phyloP scores from a whole-genome alignment of 2,888 invertebrate species.

The Temnothorax rugatulus region DNA sequence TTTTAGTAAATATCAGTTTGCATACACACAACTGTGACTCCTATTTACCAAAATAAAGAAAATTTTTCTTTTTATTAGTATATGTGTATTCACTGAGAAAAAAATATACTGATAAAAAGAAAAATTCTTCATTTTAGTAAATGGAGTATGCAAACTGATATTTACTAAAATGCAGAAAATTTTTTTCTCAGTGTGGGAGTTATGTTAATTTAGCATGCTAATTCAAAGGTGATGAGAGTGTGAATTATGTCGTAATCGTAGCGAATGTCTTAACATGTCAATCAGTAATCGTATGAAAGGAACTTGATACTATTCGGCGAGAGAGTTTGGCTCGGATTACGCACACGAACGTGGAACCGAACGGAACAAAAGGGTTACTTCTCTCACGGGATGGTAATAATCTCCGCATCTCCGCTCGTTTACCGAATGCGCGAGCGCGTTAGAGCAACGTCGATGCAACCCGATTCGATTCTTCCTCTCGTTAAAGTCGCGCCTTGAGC shows the following conservation, averaged over 20 bases:
- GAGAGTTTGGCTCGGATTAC: background rate
- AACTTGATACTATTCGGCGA: background rate
- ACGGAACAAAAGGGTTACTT: slow-evolving; percentile 23
- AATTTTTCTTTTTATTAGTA: no score
- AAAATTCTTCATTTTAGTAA: no score
- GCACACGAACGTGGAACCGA: background rate
- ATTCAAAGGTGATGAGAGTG: background rate
- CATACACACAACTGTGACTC: no score
- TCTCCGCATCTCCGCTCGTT: slow-evolving; percentile 49
- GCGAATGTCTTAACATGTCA: background rate
- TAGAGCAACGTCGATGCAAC: slow-evolving; percentile 50
- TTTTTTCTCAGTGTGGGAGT: background rate
- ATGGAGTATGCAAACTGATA: no score
- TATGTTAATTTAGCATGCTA: background rate
- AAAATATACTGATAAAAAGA: no score
- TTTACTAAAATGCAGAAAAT: no score
- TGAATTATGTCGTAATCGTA: background rate
- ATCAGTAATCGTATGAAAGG: background rate
- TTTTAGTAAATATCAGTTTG: no score
- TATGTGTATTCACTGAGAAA: no score
- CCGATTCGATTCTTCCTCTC: slow-evolving; percentile 56
- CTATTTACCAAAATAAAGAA: no score
- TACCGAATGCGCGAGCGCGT: slow-evolving; percentile 57
- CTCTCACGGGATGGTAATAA: slow-evolving; percentile 35
- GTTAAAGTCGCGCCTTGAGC: slow-evolving; percentile 56